Evolutionary conservation across 2,797 vertebrate species (phyloP).

Genomic region (Nannoperca obscura): DNA sequence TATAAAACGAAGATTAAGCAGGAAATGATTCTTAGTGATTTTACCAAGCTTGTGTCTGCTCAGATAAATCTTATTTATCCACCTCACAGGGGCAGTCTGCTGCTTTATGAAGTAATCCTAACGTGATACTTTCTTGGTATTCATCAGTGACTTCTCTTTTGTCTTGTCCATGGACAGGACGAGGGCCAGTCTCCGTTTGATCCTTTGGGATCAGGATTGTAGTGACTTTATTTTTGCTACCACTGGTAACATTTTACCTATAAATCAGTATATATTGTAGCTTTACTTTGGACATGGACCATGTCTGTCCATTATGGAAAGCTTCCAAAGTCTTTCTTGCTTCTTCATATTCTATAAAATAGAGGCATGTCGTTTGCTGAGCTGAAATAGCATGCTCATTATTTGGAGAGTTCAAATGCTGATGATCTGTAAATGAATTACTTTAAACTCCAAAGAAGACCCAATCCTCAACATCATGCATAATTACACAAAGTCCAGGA

Average conservation of each 20-base stretch:
- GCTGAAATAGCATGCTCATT: not conserved
- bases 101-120: not conserved
- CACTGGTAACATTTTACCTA: not conserved
- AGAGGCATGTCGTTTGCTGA: not conserved
- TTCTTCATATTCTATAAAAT: not conserved
- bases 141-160: not conserved
- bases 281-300: not conserved
- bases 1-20: not conserved
- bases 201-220: not conserved
- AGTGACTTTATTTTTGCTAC: not conserved
- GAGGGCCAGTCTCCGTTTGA: not conserved
- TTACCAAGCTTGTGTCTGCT: not conserved
- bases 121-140: not conserved
- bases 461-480: not conserved
- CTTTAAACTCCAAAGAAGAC: not conserved
- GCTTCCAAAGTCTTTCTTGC: not conserved
- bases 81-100: not conserved
- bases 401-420: not conserved
- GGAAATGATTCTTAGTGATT: not conserved
- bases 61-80: no score
- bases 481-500: not conserved
- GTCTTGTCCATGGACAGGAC: not conserved
- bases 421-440: not conserved
- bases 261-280: not conserved
- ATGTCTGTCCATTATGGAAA: not conserved